Evolutionary conservation across 2,888 invertebrate genomes (phyloP), one percentile per base, ranked within the genome.

Genomic region (Didymodactylos carnosus): DNA sequence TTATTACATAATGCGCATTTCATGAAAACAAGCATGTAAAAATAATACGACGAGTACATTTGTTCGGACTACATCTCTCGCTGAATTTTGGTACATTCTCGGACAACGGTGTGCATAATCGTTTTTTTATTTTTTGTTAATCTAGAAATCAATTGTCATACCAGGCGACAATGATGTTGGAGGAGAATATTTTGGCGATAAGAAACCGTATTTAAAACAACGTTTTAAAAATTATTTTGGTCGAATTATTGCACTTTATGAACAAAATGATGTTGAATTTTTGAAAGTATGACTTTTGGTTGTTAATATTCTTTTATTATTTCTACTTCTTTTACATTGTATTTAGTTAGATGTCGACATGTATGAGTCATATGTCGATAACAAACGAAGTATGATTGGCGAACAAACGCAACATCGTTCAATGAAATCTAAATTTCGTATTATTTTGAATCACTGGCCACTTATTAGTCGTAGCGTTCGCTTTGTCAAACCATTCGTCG

Each of bases 131-230:
- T 14, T 39, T 19, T 76, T 77, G n/a, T n/a, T n/a, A n/a, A n/a
- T n/a, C n/a, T n/a, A n/a, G 76, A 79, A 84, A 82, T 80, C 79
- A 69, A 79, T 95, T 72, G 93, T 90, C 86, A 83, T 95, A 76
- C 91, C 94, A 27, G 97, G 97, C 8, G 97, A 97, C 82, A 97
- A 97, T 84, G 97, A 97, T 81, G 91, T 97, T 75, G 97, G 95
- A 11, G 95, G 97, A 19, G 95, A 97, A 84, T 88, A 84, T 39
- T 41, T 72, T 80, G 73, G 73, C 23, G 73, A 73, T 49, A 35
- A 73, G 40, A 78, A 13, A 72, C 76, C 40, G 80, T 81, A 74
- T 73, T 77, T 39, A 77, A 79, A 39, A 79, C 79, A 85, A 23
- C 87, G 89, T 79, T 93, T 91, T 81, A 87, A 89, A 75, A 86